Conservation (phyloP, 2,113 vertebrate species). For the Ginglymostoma cirratum region DNA sequence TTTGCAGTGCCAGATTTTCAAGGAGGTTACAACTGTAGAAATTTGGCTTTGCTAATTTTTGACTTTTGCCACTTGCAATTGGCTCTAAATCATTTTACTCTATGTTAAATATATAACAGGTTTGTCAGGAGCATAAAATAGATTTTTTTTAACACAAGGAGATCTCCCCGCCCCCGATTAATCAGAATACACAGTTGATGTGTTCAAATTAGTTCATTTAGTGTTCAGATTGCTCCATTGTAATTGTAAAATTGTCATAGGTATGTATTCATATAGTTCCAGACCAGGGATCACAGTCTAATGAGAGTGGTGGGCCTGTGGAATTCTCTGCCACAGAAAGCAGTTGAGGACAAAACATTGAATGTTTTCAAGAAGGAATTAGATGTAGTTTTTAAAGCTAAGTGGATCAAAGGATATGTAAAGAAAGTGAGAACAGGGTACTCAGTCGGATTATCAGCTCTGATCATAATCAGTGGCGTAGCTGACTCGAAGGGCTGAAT, state of each 20-base stretch:
- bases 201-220: background rate
- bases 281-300: no score
- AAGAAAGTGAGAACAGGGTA: no score
- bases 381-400: no score
- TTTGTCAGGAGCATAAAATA: background rate
- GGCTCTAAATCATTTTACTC: background rate
- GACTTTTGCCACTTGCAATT: background rate
- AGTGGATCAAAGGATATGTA: no score
- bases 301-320: no score
- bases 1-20: background rate
- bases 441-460: no score
- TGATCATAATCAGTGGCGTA: no score
- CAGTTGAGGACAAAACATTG: no score
- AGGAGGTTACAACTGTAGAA: background rate
- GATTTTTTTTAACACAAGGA: background rate
- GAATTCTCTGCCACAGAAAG: no score
- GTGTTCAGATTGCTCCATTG: background rate
- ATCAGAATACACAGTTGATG: no score
- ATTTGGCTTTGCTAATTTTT: background rate
- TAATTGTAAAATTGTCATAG: background rate
- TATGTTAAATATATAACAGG: background rate
- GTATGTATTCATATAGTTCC: background rate
- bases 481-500: no score
- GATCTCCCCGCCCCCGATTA: background rate
- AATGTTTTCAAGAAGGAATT: no score